These are phyloP conservation scores for Pungitius pungitius DNA, from an alignment of 2,113 vertebrate genomes.

Conservation along the genomic window DNA sequence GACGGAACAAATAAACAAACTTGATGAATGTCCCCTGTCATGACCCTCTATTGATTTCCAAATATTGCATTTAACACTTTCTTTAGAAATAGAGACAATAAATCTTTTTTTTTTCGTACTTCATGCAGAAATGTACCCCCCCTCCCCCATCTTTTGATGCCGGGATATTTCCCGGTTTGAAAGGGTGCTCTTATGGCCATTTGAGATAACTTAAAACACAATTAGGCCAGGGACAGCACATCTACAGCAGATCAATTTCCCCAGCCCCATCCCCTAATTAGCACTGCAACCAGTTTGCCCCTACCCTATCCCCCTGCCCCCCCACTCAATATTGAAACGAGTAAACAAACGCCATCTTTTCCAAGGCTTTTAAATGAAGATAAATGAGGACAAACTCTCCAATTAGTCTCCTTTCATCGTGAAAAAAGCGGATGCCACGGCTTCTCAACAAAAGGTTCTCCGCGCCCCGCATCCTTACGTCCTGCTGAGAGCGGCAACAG, in stretches of 20 bases:
- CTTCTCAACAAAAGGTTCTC: constrained; percentile 1
- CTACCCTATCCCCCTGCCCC: constrained; percentile 24
- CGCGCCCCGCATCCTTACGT: neutral
- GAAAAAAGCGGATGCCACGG: constrained; percentile 27
- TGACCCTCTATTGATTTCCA: constrained; percentile 69
- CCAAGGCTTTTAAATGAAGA: constrained; percentile 68
- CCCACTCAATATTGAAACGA: constrained; percentile 61
- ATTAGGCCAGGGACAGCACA: constrained; percentile 57
- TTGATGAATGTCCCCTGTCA: constrained; percentile 73
- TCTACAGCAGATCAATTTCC: constrained; percentile 46
- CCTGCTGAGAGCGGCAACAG: constrained; percentile 9
- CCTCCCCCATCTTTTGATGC: neutral
- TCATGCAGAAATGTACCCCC: neutral
- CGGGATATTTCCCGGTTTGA: constrained; percentile 10
- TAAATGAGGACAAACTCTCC: constrained; percentile 66
- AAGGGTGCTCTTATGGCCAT: constrained; percentile 35
- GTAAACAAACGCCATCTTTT: constrained; percentile 64
- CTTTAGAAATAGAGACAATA: constrained; percentile 60
- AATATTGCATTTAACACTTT: constrained; percentile 59
- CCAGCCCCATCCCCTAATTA: constrained; percentile 55
- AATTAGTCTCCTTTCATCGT: constrained; percentile 62
- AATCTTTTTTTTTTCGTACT: constrained; percentile 52
- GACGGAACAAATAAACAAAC: constrained; percentile 65
- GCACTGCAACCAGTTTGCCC: constrained; percentile 53
- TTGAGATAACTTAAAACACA: constrained; percentile 53